phyloP scores from a whole-genome alignment of 2,888 invertebrate species.

The Sarcophaga caerulescens region DNA sequence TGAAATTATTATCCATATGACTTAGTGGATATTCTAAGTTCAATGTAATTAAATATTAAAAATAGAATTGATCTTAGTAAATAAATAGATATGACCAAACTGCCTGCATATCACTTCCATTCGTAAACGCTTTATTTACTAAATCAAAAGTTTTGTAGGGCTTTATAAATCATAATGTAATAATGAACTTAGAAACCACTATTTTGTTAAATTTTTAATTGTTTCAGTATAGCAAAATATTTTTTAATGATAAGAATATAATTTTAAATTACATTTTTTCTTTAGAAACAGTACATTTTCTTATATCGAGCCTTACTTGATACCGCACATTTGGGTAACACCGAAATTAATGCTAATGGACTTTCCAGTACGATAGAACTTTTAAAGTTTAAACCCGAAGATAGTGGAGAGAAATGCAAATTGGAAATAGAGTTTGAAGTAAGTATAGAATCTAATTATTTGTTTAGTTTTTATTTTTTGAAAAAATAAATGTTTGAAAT shows the following conservation, averaged over 20 bases:
- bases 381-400: constrained; percentile 86
- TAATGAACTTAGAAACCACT: too few species aligned
- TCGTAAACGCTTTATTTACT: too few species aligned
- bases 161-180: too few species aligned
- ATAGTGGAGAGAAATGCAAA: constrained; percentile 86
- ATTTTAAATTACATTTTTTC: constrained; percentile 70
- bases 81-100: too few species aligned
- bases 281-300: constrained; percentile 97
- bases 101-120: too few species aligned
- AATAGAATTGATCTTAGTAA: too few species aligned
- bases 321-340: constrained; percentile 94
- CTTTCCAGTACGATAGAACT: constrained; percentile 88
- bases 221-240: not conserved
- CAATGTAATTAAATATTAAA: too few species aligned
- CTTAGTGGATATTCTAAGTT: too few species aligned
- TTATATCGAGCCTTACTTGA: constrained; percentile 96
- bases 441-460: constrained; percentile 68
- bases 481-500: too few species aligned
- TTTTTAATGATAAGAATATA: not conserved
- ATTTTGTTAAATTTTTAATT: too few species aligned
- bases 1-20: too few species aligned
- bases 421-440: constrained; percentile 95
- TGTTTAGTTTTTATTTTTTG: not conserved
- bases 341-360: constrained; percentile 89
- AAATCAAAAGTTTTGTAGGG: too few species aligned